Evolutionary conservation across 2,888 invertebrate species (phyloP), one percentile per base, ranked within the genome.

Genomic region (Epinotia ramella): DNA sequence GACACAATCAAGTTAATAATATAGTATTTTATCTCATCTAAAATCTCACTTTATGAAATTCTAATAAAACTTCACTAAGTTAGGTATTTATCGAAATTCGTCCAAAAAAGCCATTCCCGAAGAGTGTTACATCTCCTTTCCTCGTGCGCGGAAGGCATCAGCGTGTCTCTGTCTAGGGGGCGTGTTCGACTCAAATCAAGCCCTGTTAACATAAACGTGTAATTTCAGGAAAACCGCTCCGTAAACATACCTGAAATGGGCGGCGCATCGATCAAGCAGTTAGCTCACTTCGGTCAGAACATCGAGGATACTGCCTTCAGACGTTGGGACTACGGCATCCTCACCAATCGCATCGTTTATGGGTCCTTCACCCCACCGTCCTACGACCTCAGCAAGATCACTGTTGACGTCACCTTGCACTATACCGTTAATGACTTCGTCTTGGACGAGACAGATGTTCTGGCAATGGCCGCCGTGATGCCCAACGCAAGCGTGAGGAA

Each of bases 221-320:
- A 49, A 40, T 62, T 67, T 12, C 60, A 70, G 65, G 65, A 60
- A 7, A 12, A 20, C 5, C 62, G 69, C 33, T 7, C 20, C 24
- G 6, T 66, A 16, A 44, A 18, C 65, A 18, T 20, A 0, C 63
- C 65, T 40, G 75, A 75, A 5, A 53, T 65, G 33, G 81, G 80
- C 11, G 83, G 83, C 16, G 78, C 82, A 2, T 77, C 85, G 1
- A 44, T 81, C 6, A 84, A 84, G 40, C 84, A 84, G 76, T 68
- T 82, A 56, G 85, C 82, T 1, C 84, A 84, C 73, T 84, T 65
- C 63, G 85, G 83, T 12, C 85, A 85, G 66, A 83, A 83, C 66
- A 79, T 84, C 16, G 78, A 79, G 59, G 80, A 81, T 40, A 77
- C 44, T 49, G 2, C 65, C 7, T 85, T 85, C 78, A 80, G 79